phyloP scores from a whole-genome alignment of 2,888 invertebrate genomes.

The Tenthredo distinguenda region DNA sequence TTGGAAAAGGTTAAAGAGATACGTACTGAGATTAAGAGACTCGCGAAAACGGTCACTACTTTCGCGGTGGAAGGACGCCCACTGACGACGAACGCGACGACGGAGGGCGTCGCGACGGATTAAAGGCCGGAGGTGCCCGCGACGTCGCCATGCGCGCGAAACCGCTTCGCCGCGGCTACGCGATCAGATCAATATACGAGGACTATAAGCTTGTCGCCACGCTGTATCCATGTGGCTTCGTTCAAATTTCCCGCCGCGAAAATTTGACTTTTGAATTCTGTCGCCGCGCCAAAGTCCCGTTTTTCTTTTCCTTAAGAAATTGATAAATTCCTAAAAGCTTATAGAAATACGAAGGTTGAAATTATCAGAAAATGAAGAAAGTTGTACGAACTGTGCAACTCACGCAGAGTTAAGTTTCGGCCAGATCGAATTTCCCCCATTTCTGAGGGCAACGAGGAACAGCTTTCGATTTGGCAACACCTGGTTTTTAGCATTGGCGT shows the following conservation, averaged over 20 bases:
- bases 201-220: constrained; percentile 65
- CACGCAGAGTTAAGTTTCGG: background rate
- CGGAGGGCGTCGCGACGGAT: constrained; percentile 71
- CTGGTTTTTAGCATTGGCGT: background rate
- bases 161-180: constrained; percentile 62
- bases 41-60: background rate
- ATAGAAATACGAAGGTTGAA: background rate
- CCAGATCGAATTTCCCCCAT: constrained; percentile 15
- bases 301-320: background rate
- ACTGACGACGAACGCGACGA: constrained; percentile 59
- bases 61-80: constrained; percentile 49
- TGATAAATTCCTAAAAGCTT: background rate
- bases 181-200: constrained; percentile 69
- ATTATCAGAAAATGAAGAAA: background rate
- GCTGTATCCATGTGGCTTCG: constrained; percentile 58
- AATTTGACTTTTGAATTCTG: background rate
- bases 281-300: background rate
- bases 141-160: constrained; percentile 70
- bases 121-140: constrained; percentile 69
- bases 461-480: constrained; percentile 30
- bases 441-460: background rate
- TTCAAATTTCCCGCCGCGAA: constrained; percentile 32
- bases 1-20: background rate
- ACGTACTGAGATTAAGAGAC: background rate
- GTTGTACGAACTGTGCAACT: background rate